Evolutionary conservation across 1,140 invertebrate species (phyloP).

Genomic region (Pogonomyrmex barbatus): DNA sequence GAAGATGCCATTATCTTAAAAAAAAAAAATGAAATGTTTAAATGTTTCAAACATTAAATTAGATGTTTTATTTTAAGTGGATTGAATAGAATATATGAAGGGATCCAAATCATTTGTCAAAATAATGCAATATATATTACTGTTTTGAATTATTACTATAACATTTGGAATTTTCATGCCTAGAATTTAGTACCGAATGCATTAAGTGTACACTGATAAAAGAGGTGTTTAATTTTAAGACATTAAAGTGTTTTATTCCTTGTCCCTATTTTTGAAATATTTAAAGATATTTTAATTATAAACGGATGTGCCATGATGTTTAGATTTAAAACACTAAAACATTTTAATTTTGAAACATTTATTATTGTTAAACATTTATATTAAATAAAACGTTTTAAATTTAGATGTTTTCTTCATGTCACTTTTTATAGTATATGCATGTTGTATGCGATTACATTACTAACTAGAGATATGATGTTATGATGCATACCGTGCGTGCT

Average conservation of each 20-base stretch:
- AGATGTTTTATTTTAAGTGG: neutral
- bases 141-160: neutral
- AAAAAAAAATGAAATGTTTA: neutral
- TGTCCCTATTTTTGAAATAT: no score
- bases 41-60: neutral
- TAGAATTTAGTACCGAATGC: neutral
- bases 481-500: slow-evolving; percentile 11
- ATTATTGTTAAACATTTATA: no score
- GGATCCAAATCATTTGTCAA: neutral
- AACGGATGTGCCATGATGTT: no score
- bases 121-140: neutral
- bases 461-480: slow-evolving; percentile 9
- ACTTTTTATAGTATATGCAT: no score
- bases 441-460: neutral
- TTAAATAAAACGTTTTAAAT: no score
- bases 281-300: no score
- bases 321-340: no score
- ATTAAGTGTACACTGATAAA: neutral
- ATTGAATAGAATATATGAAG: neutral
- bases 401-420: no score
- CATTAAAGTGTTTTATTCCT: no score
- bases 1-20: neutral
- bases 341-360: no score
- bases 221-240: no score
- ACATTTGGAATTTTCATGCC: neutral